A percentile compares a stretch with the other conserved stretches of the same genome.
Conservation (phyloP, 2,888 invertebrate species). For the Ditula angustiorana region DNA sequence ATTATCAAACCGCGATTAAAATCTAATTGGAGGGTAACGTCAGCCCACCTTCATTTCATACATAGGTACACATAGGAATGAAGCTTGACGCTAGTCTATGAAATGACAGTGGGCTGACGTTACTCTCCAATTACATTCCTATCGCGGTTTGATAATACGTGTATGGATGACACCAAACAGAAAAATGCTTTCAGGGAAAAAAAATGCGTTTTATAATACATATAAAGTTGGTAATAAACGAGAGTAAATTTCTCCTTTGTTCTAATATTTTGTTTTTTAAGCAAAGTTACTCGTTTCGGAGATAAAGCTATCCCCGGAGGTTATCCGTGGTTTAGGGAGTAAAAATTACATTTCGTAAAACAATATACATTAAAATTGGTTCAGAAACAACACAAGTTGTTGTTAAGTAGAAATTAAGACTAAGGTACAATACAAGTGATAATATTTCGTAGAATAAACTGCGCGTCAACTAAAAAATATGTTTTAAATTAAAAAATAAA, state of each 20-base stretch:
- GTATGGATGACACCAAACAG: background rate
- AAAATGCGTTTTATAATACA: too few relatives aligned
- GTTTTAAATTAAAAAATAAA: background rate
- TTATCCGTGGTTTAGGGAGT: background rate
- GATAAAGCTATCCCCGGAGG: background rate
- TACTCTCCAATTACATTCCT: too few relatives aligned
- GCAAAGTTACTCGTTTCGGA: too few relatives aligned
- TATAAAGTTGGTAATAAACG: background rate
- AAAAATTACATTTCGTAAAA: background rate
- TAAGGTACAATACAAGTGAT: background rate
- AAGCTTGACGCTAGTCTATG: too few relatives aligned
- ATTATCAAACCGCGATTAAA: too few relatives aligned
- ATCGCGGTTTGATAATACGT: too few relatives aligned
- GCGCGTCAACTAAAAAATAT: conserved; percentile 19
- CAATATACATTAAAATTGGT: background rate
- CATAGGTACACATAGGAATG: too few relatives aligned
- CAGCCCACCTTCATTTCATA: too few relatives aligned
- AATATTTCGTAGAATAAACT: conserved; percentile 9
- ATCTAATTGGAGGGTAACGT: too few relatives aligned
- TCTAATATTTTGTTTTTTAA: background rate
- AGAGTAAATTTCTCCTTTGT: background rate
- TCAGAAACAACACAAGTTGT: background rate
- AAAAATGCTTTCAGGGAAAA: background rate
- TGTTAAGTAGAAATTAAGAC: background rate
- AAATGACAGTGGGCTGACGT: too few relatives aligned